Percentiles rank a stretch among this genome's conserved stretches.
Evolutionary conservation across 2,797 vertebrate species (phyloP).

Genomic region (Anabas testudineus): DNA sequence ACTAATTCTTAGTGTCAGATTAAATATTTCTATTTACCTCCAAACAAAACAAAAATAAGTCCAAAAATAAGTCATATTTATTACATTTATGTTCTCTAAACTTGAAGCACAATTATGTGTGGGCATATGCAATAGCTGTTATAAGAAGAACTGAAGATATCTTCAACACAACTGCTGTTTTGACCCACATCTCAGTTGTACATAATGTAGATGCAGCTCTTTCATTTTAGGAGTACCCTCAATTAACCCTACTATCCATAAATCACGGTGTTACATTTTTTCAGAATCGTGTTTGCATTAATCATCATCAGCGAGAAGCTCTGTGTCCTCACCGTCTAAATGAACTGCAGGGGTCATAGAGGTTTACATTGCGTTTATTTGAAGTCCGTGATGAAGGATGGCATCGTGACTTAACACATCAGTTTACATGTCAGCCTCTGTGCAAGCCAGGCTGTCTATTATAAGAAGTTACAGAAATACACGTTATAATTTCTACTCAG

Average conservation of each 20-base stretch:
- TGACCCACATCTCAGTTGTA: conserved; percentile 55
- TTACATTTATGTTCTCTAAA: too few relatives aligned
- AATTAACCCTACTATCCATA: conserved; percentile 4
- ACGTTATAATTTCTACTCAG: conserved; percentile 69
- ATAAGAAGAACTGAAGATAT: too few relatives aligned
- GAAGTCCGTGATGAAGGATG: conserved; percentile 46
- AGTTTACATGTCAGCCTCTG: conserved; percentile 28
- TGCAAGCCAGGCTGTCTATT: conserved; percentile 71
- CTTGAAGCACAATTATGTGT: too few relatives aligned
- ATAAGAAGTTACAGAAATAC: conserved; percentile 78
- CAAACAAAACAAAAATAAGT: too few relatives aligned
- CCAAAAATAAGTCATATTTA: too few relatives aligned
- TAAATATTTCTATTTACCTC: too few relatives aligned
- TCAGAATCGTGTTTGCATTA: conserved; percentile 16
- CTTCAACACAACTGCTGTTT: conserved; percentile 21
- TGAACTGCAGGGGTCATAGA: conserved; percentile 29
- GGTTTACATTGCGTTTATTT: conserved; percentile 49
- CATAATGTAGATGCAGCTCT: conserved; percentile 28
- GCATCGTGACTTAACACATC: conserved; percentile 45
- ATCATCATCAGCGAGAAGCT: conserved; percentile 16
- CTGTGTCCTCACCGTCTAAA: neutral
- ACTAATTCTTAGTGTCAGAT: too few relatives aligned
- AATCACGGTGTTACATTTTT: conserved; percentile 18
- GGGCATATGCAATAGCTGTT: too few relatives aligned
- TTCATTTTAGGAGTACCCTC: conserved; percentile 21